Percentiles rank a stretch among this genome's conserved stretches.
These are phyloP conservation scores for Nymphicus hollandicus DNA, from an alignment of 2,113 vertebrate genomes.

Conservation along the genomic window DNA sequence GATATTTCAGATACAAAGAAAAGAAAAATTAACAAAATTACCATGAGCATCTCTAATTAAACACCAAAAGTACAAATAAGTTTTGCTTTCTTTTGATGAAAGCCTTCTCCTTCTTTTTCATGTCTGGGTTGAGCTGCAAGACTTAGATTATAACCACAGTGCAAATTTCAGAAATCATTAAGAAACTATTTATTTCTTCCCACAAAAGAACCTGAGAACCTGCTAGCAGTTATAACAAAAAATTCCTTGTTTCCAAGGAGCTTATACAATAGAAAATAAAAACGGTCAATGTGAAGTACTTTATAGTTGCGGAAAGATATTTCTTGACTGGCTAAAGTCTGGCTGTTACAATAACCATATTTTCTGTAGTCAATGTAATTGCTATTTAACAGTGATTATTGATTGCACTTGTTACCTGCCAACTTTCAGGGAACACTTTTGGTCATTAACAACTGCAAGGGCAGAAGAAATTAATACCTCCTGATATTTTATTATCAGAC, in stretches of 20 bases:
- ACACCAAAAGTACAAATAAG: neutral
- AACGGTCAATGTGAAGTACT: neutral
- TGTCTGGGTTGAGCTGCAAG: neutral
- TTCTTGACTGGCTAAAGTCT: neutral
- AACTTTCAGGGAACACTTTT: neutral
- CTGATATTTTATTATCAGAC: neutral
- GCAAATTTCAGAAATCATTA: neutral
- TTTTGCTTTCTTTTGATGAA: neutral
- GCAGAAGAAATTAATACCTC: neutral
- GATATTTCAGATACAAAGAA: neutral
- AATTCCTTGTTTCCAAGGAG: neutral
- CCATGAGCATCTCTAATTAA: neutral
- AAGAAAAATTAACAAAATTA: neutral
- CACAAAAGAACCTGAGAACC: neutral
- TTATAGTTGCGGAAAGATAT: neutral
- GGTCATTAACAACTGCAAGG: neutral
- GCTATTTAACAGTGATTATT: neutral
- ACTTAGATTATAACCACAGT: neutral
- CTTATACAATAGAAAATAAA: neutral
- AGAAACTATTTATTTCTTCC: neutral
- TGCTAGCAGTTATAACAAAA: neutral
- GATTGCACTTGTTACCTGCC: neutral
- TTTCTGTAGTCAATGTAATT: slow-evolving; percentile 32
- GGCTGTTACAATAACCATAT: neutral
- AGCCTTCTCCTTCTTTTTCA: neutral